phyloP scores from a whole-genome alignment of 2,888 invertebrate species.

The Eristalinus aeneus region DNA sequence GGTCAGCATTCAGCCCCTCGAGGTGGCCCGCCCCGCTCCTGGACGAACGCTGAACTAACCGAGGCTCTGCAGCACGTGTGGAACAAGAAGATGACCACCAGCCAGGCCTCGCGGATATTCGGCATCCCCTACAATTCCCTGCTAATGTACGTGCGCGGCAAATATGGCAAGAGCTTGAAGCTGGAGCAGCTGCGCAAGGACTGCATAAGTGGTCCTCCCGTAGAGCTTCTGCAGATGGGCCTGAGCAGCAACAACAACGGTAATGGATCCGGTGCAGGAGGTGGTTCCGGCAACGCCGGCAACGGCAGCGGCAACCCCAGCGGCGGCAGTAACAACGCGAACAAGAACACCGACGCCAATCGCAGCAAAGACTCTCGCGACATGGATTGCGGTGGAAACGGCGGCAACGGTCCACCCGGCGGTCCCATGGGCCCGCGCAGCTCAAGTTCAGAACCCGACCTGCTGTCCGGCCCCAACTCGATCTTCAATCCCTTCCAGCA shows the following conservation, averaged over 20 bases:
- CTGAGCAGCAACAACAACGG: constrained; percentile 79
- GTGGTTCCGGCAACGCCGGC: not conserved
- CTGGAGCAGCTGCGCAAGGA: constrained; percentile 93
- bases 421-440: constrained; percentile 82
- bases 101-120: constrained; percentile 93
- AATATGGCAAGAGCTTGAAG: constrained; percentile 95
- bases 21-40: constrained; percentile 94
- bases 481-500: constrained; percentile 90
- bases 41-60: constrained; percentile 95
- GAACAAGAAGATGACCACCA: constrained; percentile 97
- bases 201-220: constrained; percentile 90
- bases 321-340: constrained; percentile 72
- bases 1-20: constrained; percentile 95
- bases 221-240: constrained; percentile 86
- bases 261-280: constrained; percentile 30
- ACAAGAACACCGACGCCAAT: constrained; percentile 74
- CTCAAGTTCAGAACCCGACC: constrained; percentile 86
- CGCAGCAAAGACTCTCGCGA: constrained; percentile 76
- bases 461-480: constrained; percentile 84
- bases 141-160: constrained; percentile 95
- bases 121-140: constrained; percentile 96
- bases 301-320: constrained; percentile 45
- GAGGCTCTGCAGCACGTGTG: constrained; percentile 96
- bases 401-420: constrained; percentile 67
- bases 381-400: constrained; percentile 73